Conservation (phyloP, 2,113 vertebrate species). For the Oncorhynchus keta region DNA sequence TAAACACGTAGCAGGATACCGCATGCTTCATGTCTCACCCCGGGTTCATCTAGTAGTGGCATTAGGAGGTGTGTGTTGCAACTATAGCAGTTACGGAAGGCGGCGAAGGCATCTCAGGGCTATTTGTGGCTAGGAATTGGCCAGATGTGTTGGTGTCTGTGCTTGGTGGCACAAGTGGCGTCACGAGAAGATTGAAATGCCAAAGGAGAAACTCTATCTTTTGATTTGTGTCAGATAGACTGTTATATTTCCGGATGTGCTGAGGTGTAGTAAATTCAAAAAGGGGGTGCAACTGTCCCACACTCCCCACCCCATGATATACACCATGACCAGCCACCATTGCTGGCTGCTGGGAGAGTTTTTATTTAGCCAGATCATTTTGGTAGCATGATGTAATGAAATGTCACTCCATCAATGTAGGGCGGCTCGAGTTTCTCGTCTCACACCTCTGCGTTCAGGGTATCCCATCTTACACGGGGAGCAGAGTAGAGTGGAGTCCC, state of each 20-base stretch:
- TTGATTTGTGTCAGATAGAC: slow-evolving; percentile 43
- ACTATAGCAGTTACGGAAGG: slow-evolving; percentile 80
- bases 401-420: slow-evolving; percentile 46
- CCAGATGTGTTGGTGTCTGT: slow-evolving; percentile 83
- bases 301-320: neutral
- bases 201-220: slow-evolving; percentile 76
- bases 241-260: slow-evolving; percentile 49
- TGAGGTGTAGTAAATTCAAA: slow-evolving; percentile 35
- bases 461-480: slow-evolving; percentile 31
- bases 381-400: slow-evolving; percentile 52
- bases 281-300: neutral
- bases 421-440: slow-evolving; percentile 40
- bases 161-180: slow-evolving; percentile 75
- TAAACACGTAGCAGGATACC: slow-evolving; percentile 18
- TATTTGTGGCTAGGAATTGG: slow-evolving; percentile 86
- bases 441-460: slow-evolving; percentile 33
- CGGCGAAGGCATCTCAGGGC: slow-evolving; percentile 82
- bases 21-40: slow-evolving; percentile 35
- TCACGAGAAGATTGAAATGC: slow-evolving; percentile 77
- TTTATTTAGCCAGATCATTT: slow-evolving; percentile 55
- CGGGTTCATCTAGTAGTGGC: slow-evolving; percentile 50
- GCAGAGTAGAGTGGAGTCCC: slow-evolving; percentile 17
- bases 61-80: slow-evolving; percentile 51
- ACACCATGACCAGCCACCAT: neutral
- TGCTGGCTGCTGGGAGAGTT: neutral